A percentile compares a stretch with the other conserved stretches of the same genome.
phyloP scores from a whole-genome alignment of 2,113 vertebrate genomes.

The Plestiodon gilberti region DNA sequence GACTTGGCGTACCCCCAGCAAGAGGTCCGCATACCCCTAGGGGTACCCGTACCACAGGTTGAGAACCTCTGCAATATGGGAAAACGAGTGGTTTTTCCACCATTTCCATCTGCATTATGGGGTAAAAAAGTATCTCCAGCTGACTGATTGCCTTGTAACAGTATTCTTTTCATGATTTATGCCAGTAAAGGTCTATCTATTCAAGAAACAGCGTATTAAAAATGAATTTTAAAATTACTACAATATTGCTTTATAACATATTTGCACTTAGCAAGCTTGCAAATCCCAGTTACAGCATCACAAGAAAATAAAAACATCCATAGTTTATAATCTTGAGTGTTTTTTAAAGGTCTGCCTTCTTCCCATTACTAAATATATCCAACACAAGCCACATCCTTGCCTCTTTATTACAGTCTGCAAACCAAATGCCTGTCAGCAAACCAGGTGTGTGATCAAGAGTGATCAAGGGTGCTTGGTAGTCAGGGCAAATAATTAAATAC shows the following conservation, averaged over 20 bases:
- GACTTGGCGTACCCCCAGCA: too few species aligned
- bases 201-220: neutral
- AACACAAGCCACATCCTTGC: neutral
- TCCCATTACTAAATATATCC: neutral
- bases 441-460: neutral
- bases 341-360: neutral
- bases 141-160: neutral
- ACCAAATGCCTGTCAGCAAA: slow-evolving; percentile 12
- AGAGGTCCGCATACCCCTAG: too few species aligned
- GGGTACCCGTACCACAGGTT: too few species aligned
- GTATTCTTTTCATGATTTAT: slow-evolving; percentile 5
- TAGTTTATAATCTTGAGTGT: neutral
- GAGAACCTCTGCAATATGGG: too few species aligned
- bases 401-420: neutral
- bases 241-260: neutral
- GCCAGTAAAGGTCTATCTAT: neutral
- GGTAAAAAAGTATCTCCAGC: too few species aligned
- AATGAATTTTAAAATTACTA: neutral
- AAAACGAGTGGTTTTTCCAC: neutral
- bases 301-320: neutral
- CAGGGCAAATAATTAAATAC: neutral
- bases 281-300: neutral
- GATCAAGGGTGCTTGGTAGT: neutral
- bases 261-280: neutral
- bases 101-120: neutral